Base-by-base conservation (phyloP, 1,140 invertebrate species). In the Apis laboriosa region DNA sequence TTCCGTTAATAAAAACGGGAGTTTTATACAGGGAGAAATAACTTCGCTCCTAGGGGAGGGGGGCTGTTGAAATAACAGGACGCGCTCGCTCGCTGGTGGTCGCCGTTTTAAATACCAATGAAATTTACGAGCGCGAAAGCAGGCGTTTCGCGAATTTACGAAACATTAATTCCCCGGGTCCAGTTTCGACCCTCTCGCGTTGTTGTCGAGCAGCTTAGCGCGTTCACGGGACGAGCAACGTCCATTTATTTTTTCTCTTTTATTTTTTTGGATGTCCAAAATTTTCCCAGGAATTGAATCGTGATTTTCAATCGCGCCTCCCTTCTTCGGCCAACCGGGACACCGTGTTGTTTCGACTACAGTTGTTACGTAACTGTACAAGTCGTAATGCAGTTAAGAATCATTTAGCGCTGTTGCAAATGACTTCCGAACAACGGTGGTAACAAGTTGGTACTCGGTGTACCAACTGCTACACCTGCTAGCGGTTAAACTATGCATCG, bases 91-190 rank as follows among this genome's bases (percentile, higher is more conserved):
- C 56, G 51, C 51, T 43, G 34, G 70, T 49, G 24, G 56, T 17
- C 24, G 34, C 34, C 19, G 71, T 19, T 76, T 76, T 81, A 81
- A 76, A 81, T 76, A 68, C 43, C 79, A 24, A 67, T 68, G 72
- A 67, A 76, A 81, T 81, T 76, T 81, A 76, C 63, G 55, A 66
- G 51, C 71, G 17, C 53, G 71, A 55, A 75, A 80, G 53, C 55
- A 75, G 72, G 17, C 34, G 49, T 72, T 49, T 51, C n/a, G 58
- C 11, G 63, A 66, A 75, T 76, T 75, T 76, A 76, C 79, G 72
- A 81, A 77, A 81, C 63, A 77, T 81, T 68, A 58, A 77, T 81
- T 67, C 56, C 64, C 58, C 15, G n/a, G n/a, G 15, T 9, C 43
- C 9, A 55, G n/a, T 73, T 55, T 49, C 49, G 24, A 55, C n/a